Conservation (phyloP, 2,113 vertebrate species). For the Pterophyllum scalare region DNA sequence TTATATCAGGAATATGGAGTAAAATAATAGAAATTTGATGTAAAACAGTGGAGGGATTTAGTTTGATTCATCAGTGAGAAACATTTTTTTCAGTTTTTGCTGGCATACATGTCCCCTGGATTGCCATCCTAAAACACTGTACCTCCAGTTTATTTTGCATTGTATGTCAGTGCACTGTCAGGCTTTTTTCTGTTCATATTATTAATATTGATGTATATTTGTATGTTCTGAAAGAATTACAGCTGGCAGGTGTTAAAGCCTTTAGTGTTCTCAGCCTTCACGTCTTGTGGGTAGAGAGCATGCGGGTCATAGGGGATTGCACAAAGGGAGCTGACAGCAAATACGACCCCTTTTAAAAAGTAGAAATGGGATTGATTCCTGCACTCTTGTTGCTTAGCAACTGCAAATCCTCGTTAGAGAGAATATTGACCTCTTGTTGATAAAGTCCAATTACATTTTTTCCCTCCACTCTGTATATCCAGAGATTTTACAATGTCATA, state of each 20-base stretch:
- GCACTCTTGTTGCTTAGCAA: slow-evolving; percentile 77
- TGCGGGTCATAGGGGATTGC: slow-evolving; percentile 45
- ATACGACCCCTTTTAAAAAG: slow-evolving; percentile 67
- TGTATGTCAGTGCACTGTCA: not conserved
- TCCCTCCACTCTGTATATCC: slow-evolving; percentile 38
- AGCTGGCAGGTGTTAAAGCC: not conserved
- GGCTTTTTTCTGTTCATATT: not conserved
- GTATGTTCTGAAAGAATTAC: slow-evolving; percentile 2
- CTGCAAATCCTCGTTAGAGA: slow-evolving; percentile 67
- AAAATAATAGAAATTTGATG: not conserved
- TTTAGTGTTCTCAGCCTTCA: slow-evolving; percentile 25
- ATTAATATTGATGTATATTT: not conserved
- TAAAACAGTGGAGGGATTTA: not conserved
- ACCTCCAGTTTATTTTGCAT: not conserved
- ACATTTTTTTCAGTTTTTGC: not conserved
- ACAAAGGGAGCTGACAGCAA: slow-evolving; percentile 65
- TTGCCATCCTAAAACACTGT: not conserved
- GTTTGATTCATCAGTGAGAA: not conserved
- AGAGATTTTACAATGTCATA: slow-evolving; percentile 60
- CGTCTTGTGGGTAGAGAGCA: slow-evolving; percentile 35
- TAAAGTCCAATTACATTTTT: slow-evolving; percentile 75
- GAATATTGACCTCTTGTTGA: slow-evolving; percentile 79
- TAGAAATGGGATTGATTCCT: slow-evolving; percentile 74
- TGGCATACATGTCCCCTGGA: not conserved
- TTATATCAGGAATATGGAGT: not conserved